Percentiles rank a stretch among this genome's conserved stretches.
phyloP scores from a whole-genome alignment of 2,888 invertebrate species.

The Hyposoter dolosus region DNA sequence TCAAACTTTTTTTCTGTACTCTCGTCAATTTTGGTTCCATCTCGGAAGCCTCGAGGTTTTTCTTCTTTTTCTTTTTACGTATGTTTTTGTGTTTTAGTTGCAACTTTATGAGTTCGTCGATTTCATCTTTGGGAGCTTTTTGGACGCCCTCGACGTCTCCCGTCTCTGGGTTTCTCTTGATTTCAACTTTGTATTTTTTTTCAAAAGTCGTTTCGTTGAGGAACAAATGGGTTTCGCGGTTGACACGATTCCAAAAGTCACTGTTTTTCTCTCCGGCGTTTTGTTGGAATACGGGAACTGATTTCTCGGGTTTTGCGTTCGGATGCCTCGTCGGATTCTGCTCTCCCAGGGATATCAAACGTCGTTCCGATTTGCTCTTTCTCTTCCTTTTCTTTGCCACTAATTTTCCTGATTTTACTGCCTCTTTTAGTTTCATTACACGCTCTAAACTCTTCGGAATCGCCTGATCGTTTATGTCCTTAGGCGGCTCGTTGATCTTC shows the following conservation, averaged over 20 bases:
- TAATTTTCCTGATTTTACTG: conserved; percentile 83
- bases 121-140: conserved; percentile 86
- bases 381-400: conserved; percentile 81
- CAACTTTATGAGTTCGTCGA: conserved; percentile 85
- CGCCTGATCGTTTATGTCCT: conserved; percentile 90
- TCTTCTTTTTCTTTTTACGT: conserved; percentile 81
- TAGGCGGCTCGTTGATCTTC: conserved; percentile 92
- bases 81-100: conserved; percentile 81
- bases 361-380: conserved; percentile 76
- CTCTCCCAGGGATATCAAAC: conserved; percentile 78
- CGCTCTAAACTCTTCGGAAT: conserved; percentile 90
- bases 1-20: conserved; percentile 86
- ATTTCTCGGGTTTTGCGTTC: conserved; percentile 84
- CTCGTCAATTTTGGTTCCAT: conserved; percentile 84
- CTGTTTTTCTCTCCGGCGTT: conserved; percentile 87
- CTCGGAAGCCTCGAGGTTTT: conserved; percentile 52
- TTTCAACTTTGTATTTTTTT: conserved; percentile 87
- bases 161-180: conserved; percentile 86
- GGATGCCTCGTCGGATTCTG: conserved; percentile 67
- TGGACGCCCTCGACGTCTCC: conserved; percentile 85
- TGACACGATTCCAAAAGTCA: conserved; percentile 89
- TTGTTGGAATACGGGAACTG: conserved; percentile 87
- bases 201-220: conserved; percentile 88
- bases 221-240: conserved; percentile 88
- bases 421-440: conserved; percentile 87